Evolutionary conservation across 2,113 vertebrate species (phyloP).

Genomic region (Neofelis nebulosa): DNA sequence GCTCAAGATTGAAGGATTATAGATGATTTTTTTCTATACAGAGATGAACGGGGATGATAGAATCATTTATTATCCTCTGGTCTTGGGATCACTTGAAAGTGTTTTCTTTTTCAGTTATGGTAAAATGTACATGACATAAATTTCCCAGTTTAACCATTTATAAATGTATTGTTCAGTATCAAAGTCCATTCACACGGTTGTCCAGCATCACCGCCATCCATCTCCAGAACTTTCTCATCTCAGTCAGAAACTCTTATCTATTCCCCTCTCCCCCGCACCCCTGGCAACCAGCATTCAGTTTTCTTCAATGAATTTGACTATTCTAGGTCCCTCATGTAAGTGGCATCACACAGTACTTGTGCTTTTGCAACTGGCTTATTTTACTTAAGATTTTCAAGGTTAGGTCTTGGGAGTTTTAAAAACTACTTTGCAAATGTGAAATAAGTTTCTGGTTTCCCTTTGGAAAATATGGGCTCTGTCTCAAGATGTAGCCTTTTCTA

Average conservation of each 20-base stretch:
- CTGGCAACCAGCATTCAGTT: not conserved
- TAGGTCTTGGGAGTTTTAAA: constrained; percentile 20
- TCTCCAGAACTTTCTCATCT: not conserved
- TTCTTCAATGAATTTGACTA: not conserved
- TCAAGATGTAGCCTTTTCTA: constrained; percentile 7
- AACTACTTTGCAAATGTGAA: constrained; percentile 33
- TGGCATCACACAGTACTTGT: not conserved
- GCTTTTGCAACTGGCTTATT: constrained; percentile 1
- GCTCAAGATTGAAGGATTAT: not conserved
- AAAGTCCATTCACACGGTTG: not conserved
- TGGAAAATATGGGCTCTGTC: not conserved
- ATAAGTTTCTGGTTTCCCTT: constrained; percentile 38
- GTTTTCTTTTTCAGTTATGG: not conserved
- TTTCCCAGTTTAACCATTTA: constrained; percentile 23
- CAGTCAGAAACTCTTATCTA: not conserved
- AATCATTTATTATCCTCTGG: not conserved
- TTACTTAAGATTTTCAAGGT: constrained; percentile 34
- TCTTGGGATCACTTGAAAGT: not conserved
- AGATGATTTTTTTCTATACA: not conserved
- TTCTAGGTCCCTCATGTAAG: not conserved
- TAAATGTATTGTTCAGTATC: not conserved
- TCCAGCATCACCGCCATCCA: not conserved
- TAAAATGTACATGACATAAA: constrained; percentile 9
- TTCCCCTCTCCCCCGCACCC: not conserved
- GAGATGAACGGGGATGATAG: not conserved